These are phyloP conservation scores for Linnaemya tessellans DNA, from an alignment of 2,888 invertebrate genomes.

Conservation along the genomic window DNA sequence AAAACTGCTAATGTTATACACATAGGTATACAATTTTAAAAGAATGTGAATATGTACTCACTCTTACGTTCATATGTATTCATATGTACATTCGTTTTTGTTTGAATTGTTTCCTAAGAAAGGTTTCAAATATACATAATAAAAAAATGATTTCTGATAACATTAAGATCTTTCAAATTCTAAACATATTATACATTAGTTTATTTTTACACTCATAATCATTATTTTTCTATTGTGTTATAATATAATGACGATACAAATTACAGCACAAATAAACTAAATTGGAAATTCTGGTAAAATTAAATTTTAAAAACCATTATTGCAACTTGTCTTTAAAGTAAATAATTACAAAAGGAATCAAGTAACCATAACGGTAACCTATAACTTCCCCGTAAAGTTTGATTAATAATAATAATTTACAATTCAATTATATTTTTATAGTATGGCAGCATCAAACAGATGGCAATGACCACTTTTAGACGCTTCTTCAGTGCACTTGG, in stretches of 20 bases:
- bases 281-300: not conserved
- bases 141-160: slow-evolving; percentile 73
- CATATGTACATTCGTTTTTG: slow-evolving; percentile 4
- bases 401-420: no score
- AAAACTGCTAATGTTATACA: not conserved
- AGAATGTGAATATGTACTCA: not conserved
- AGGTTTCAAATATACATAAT: slow-evolving; percentile 44
- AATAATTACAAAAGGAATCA: no score
- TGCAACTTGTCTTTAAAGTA: no score
- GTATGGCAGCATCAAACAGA: no score
- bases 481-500: no score
- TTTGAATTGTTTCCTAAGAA: slow-evolving; percentile 34
- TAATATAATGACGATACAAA: not conserved
- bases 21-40: not conserved
- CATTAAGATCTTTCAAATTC: slow-evolving; percentile 77
- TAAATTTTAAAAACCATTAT: not conserved
- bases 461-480: no score
- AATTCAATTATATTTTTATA: no score
- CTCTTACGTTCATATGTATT: not conserved
- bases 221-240: not conserved
- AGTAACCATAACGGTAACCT: no score
- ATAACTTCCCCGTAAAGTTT: no score
- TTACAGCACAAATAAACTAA: not conserved
- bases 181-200: slow-evolving; percentile 59
- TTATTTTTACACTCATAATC: not conserved